A percentile compares a stretch with the other conserved stretches of the same genome.
Conservation (phyloP, 2,797 vertebrate species). For the Peromyscus aztecus region DNA sequence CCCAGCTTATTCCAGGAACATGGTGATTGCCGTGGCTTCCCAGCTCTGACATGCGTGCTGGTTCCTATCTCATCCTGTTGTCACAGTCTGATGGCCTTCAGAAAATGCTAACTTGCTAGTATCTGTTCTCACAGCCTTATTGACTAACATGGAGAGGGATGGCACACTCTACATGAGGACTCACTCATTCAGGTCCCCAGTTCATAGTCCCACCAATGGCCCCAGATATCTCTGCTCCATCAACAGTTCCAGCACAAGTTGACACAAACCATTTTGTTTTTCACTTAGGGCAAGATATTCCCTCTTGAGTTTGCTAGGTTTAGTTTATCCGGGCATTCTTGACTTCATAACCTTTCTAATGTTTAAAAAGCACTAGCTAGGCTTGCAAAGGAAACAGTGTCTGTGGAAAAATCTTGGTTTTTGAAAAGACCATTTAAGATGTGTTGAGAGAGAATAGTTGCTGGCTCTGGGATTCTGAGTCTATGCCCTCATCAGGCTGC, state of each 20-base stretch:
- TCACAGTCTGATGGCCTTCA: neutral
- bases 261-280: neutral
- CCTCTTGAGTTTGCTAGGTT: neutral
- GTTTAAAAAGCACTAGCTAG: constrained; percentile 9
- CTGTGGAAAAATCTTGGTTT: neutral
- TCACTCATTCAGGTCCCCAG: neutral
- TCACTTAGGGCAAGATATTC: neutral
- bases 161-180: neutral
- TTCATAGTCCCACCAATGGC: neutral
- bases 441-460: neutral
- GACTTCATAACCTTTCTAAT: neutral
- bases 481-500: neutral
- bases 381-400: neutral
- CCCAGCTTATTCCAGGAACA: neutral
- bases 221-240: neutral
- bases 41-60: neutral
- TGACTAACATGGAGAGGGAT: neutral
- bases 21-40: neutral
- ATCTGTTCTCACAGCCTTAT: neutral
- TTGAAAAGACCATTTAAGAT: neutral
- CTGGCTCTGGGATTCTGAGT: neutral
- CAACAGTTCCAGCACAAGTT: accelerated
- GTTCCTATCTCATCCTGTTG: neutral
- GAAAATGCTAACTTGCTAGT: neutral
- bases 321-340: neutral